A percentile compares a stretch with the other conserved stretches of the same genome.
Conservation (phyloP, 2,888 invertebrate species). For the Lasioglossum lativentre region DNA sequence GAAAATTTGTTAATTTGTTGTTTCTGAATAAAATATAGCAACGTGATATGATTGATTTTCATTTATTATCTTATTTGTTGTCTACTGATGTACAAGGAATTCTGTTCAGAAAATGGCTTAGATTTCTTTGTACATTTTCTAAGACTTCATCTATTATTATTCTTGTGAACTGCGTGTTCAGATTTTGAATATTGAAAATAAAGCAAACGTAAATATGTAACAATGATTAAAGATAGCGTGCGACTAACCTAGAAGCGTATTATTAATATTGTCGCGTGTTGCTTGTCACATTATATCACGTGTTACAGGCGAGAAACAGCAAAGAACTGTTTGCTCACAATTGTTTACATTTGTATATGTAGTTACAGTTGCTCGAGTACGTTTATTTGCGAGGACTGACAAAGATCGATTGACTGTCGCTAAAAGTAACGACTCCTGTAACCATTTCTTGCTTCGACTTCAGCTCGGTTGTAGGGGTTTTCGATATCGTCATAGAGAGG, state of each 20-base stretch:
- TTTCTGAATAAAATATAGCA: not conserved
- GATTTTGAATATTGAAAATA: too few relatives aligned
- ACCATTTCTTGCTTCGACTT: constrained; percentile 1
- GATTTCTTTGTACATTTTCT: not conserved
- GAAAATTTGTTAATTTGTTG: not conserved
- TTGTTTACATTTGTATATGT: not conserved
- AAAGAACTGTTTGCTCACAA: not conserved
- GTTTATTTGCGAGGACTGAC: not conserved
- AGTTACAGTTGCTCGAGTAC: not conserved
- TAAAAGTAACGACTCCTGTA: not conserved
- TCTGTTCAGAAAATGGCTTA: not conserved
- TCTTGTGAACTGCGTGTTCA: too few relatives aligned
- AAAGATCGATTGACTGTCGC: not conserved
- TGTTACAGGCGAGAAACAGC: not conserved
- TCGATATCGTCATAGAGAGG: not conserved
- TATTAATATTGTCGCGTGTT: not conserved
- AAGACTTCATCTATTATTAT: too few relatives aligned
- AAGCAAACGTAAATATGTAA: too few relatives aligned
- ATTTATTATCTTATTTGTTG: not conserved
- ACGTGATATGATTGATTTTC: too few relatives aligned
- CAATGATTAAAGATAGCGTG: not conserved
- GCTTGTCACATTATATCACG: not conserved
- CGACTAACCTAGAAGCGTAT: not conserved
- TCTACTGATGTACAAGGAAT: not conserved
- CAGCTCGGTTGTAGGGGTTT: not conserved